Conservation (phyloP, 1,140 invertebrate species). For the Ruditapes philippinarum region DNA sequence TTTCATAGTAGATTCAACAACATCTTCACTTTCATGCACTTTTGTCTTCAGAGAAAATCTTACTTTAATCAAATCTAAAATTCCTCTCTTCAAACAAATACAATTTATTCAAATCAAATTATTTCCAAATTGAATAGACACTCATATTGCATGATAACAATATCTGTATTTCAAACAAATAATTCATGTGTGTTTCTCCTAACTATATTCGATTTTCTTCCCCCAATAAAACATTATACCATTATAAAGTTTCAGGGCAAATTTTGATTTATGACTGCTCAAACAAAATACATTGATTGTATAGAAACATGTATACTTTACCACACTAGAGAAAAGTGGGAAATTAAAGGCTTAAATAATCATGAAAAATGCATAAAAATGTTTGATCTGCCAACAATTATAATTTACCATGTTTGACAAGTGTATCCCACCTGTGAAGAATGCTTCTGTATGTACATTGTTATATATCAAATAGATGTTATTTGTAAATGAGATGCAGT, state of each 20-base stretch:
- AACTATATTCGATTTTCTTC: conserved; percentile 8
- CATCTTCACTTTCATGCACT: too few relatives aligned
- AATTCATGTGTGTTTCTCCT: not conserved
- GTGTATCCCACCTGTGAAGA: not conserved
- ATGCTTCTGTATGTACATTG: too few relatives aligned
- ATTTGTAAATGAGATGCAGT: too few relatives aligned
- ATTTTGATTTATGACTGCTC: conserved; percentile 1
- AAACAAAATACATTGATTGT: conserved; percentile 5
- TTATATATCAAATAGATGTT: too few relatives aligned
- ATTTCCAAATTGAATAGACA: not conserved
- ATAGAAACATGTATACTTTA: too few relatives aligned
- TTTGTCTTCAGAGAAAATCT: too few relatives aligned
- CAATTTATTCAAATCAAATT: conserved; percentile 7
- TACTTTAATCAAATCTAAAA: too few relatives aligned
- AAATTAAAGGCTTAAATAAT: not conserved
- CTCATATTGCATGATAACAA: not conserved
- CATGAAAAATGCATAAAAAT: not conserved
- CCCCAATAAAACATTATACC: not conserved
- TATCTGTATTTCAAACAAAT: not conserved
- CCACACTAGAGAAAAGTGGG: too few relatives aligned
- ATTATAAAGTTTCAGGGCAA: conserved; percentile 11
- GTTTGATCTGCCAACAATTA: not conserved
- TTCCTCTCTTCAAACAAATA: too few relatives aligned
- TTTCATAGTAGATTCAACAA: too few relatives aligned
- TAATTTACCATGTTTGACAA: not conserved